phyloP scores from a whole-genome alignment of 1,140 invertebrate genomes.

The Drosophila pachea region DNA sequence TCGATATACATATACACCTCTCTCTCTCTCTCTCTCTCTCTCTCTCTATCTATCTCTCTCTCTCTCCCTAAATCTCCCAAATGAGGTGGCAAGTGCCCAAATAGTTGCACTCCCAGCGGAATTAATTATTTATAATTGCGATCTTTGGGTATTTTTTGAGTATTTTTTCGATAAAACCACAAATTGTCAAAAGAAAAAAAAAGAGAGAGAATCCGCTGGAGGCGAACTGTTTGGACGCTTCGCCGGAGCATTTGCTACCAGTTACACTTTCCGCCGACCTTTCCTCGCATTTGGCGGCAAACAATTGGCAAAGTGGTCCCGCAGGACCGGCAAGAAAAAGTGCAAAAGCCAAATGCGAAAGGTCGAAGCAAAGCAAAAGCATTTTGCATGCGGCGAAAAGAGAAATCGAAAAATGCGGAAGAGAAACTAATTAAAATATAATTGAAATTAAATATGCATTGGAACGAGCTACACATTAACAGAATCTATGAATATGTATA shows the following conservation, averaged over 20 bases:
- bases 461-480: not conserved
- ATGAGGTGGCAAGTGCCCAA: conserved; percentile 39
- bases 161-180: conserved; percentile 14
- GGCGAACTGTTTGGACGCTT: conserved; percentile 58
- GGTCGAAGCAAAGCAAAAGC: conserved; percentile 15
- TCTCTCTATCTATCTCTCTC: not conserved
- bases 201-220: not conserved
- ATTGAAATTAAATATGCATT: not conserved
- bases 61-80: not conserved
- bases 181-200: conserved; percentile 13
- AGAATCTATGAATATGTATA: not conserved
- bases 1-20: conserved; percentile 25
- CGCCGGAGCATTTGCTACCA: conserved; percentile 35
- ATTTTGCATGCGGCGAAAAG: conserved; percentile 38
- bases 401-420: conserved; percentile 2
- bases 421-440: not conserved
- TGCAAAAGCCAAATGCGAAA: conserved; percentile 8
- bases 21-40: not conserved
- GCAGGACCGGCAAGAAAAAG: conserved; percentile 23
- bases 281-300: conserved; percentile 64
- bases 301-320: conserved; percentile 59
- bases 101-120: conserved; percentile 32
- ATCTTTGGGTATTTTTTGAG: no score
- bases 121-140: conserved; percentile 33
- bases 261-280: conserved; percentile 60